Percentiles rank a stretch among this genome's conserved stretches.
Conservation (phyloP, 2,888 invertebrate species). For the Cheilosia vernalis region DNA sequence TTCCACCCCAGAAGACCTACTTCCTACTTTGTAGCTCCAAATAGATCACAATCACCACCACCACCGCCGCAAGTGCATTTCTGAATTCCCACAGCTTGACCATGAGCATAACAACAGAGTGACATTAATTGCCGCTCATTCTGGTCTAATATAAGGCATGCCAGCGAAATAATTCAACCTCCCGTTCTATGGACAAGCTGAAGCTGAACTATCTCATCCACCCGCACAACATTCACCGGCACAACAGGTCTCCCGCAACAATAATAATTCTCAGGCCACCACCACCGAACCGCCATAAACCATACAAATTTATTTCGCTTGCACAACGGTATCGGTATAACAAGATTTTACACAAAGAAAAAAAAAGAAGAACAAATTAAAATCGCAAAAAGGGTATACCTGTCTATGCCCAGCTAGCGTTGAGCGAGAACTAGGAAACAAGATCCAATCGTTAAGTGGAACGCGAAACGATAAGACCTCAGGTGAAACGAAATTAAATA, state of each 20-base stretch:
- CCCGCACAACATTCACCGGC: constrained; percentile 47
- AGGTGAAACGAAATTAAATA: constrained; percentile 84
- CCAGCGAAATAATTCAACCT: constrained; percentile 41
- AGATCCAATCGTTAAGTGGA: constrained; percentile 75
- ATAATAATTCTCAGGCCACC: constrained; percentile 56
- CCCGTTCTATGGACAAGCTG: constrained; percentile 43
- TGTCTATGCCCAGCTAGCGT: neutral
- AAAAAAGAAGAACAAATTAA: constrained; percentile 66
- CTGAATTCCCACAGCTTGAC: constrained; percentile 39
- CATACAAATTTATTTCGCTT: constrained; percentile 71
- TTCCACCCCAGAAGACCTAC: neutral
- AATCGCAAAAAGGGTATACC: constrained; percentile 60
- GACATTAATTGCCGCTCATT: constrained; percentile 54
- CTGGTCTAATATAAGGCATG: constrained; percentile 22
- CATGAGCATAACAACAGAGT: constrained; percentile 28
- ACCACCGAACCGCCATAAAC: constrained; percentile 48
- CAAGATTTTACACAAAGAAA: constrained; percentile 70
- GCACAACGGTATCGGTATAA: constrained; percentile 64
- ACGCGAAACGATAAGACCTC: constrained; percentile 78
- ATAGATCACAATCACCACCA: too few species aligned
- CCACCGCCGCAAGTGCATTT: neutral
- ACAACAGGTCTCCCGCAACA: constrained; percentile 53
- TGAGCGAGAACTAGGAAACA: constrained; percentile 68
- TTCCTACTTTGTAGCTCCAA: too few species aligned
- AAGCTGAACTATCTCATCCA: constrained; percentile 34